Evolutionary conservation across 2,113 vertebrate genomes (phyloP), one percentile per base, ranked within the genome.

Genomic region (Pseudolaguvia tuberculata): DNA sequence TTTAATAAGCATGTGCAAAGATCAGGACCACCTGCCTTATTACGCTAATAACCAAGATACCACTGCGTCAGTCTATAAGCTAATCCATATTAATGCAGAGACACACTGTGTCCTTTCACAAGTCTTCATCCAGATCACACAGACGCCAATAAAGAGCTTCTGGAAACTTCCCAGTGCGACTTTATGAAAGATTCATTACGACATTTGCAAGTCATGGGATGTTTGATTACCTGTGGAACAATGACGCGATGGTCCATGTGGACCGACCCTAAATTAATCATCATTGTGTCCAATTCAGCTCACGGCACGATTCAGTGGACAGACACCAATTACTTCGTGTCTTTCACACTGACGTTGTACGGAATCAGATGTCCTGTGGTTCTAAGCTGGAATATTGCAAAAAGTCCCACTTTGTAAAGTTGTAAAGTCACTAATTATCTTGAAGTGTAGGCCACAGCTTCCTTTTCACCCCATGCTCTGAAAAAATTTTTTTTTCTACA

Each of bases 101-200:
- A 21, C 59, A 42, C 62, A 50, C 21, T 68, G 27, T 53, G 21
- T 56, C 25, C 57, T 52, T 50, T 42, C 50, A 62, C 29, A 59
- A 59, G 51, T 78, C 70, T 48, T 66, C 8, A 71, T 78, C 77
- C 69, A 84, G 55, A 71, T 70, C 62, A 51, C 62, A 70, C 27
- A 71, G 70, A 77, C 56, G 78, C 65, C 52, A 53, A 51, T 12
- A 35, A 67, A 63, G 52, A 31, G 42, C 75, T 72, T 53, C 52
- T 68, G 57, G 18, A 67, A 78, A 70, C 48, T 23, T 78, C 69
- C 65, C 78, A 76, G 61, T 61, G 61, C 45, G 52, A 58, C 35
- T 69, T 80, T 63, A 79, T 82, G 57, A 81, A 84, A 82, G 58
- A 76, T 77, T 79, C 78, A 80, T 82, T 50, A 73, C 27, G 52